Base-by-base conservation (phyloP, 2,888 invertebrate genomes). In the Mellilla xanthometata region DNA sequence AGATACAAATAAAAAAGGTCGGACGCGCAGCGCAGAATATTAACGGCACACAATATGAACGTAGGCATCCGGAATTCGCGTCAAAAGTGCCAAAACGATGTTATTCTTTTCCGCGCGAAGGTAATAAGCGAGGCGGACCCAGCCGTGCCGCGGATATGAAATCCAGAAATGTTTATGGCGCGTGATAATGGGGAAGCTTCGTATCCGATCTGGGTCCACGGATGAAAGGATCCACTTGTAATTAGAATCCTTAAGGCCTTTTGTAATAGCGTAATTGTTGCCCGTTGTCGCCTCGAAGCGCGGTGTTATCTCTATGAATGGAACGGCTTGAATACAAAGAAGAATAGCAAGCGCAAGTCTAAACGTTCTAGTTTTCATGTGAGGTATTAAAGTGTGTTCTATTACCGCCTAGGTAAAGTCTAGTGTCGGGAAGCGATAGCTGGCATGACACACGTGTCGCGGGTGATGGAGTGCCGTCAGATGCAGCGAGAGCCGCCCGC, bases 1-100 rank as follows among this genome's bases (percentile, higher is more conserved):
- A 85, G 88, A 88, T 87, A 87, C 87, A 87, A 89, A 89, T 88
- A 87, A 88, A 89, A 89, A 88, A 89, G 89, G 88, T 86, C 86
- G 82, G 86, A 87, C 86, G 84, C 83, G 76, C 74, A 71, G 86
- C 76, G 63, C 81, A 75, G 89, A 87, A 88, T 89, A 88, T 87
- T 89, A 89, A 89, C 87, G 80, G 86, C 83, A 70, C 78, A 81
- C 85, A 89, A 88, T 87, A 89, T 87, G 84, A 87, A 87, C 85
- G 84, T 75, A 81, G 81, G 81, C 83, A 81, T 87, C 85, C 87
- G 87, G 77, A 79, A 81, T 85, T 73, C 81, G 79, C 85, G 84
- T 88, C 88, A 87, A 82, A 87, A 88, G 88, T 86, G 81, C 82
- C 85, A 77, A 84, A 88, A 82, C 77, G 80, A 81, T 85, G 88